Evolutionary conservation across 2,888 invertebrate species (phyloP).

Genomic region (Syrista parreyssii): DNA sequence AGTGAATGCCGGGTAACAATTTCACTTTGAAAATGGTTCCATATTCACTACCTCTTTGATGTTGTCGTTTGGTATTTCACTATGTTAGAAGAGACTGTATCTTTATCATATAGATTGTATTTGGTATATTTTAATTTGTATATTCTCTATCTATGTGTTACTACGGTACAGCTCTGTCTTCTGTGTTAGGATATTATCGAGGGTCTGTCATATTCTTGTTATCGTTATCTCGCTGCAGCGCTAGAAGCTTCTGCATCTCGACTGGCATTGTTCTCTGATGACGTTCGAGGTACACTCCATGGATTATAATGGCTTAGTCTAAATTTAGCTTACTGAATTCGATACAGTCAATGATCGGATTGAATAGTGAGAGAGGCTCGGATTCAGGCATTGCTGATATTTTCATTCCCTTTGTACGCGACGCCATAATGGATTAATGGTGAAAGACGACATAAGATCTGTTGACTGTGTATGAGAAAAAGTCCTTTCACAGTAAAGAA

Average conservation of each 20-base stretch:
- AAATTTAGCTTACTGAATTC: not conserved
- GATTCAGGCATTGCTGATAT: not conserved
- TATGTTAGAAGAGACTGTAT: not conserved
- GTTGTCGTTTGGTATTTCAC: too few relatives aligned
- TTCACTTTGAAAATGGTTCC: too few relatives aligned
- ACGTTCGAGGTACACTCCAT: not conserved
- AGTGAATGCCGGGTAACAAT: not conserved
- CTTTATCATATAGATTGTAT: not conserved
- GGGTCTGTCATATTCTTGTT: not conserved
- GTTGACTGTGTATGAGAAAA: not conserved
- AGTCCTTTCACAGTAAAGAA: not conserved
- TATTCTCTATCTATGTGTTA: not conserved
- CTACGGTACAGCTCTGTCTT: not conserved
- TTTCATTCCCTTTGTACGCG: not conserved
- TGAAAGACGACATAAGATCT: not conserved
- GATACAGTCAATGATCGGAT: not conserved
- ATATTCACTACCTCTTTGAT: too few relatives aligned
- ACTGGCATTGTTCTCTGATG: not conserved
- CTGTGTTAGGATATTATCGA: not conserved
- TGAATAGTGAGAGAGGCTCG: not conserved
- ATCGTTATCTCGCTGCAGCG: not conserved
- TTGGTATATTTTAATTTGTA: not conserved
- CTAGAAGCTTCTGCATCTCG: not conserved
- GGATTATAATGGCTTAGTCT: not conserved
- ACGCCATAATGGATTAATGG: not conserved